Evolutionary conservation across 2,113 vertebrate species (phyloP).

Genomic region (Phaethon lepturus): DNA sequence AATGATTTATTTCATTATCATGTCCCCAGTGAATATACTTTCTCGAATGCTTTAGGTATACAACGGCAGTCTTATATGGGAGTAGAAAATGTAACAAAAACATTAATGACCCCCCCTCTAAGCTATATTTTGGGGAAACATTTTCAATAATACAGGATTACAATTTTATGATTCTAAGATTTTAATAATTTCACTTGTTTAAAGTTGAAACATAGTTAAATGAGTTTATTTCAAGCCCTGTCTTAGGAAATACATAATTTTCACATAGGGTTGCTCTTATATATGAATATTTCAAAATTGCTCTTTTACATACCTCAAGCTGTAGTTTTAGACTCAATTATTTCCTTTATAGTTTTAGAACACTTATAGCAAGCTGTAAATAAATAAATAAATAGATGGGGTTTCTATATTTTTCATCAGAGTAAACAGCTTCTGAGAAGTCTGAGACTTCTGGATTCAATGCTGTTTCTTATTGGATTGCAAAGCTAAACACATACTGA

Average conservation of each 20-base stretch:
- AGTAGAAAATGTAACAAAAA: conserved; percentile 30
- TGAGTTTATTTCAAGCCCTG: neutral
- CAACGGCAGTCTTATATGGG: neutral
- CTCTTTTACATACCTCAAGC: neutral
- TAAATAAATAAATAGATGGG: neutral
- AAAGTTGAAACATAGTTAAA: conserved; percentile 22
- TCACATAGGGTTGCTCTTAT: neutral
- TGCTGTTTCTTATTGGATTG: neutral
- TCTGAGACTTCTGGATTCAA: neutral
- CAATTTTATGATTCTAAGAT: neutral
- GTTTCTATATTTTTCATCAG: neutral
- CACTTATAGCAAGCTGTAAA: neutral
- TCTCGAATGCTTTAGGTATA: neutral
- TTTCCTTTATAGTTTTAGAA: neutral
- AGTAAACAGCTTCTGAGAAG: neutral
- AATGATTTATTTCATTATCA: conserved; percentile 59
- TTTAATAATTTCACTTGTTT: conserved; percentile 10
- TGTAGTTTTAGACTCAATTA: neutral
- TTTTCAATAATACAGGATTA: neutral
- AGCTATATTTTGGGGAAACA: neutral
- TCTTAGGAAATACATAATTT: neutral
- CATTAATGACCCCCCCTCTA: neutral
- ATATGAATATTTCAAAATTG: neutral
- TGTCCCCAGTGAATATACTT: conserved; percentile 31
- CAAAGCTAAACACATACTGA: neutral